These are phyloP conservation scores for Halesus radiatus DNA, from an alignment of 1,140 invertebrate species.

Conservation along the genomic window DNA sequence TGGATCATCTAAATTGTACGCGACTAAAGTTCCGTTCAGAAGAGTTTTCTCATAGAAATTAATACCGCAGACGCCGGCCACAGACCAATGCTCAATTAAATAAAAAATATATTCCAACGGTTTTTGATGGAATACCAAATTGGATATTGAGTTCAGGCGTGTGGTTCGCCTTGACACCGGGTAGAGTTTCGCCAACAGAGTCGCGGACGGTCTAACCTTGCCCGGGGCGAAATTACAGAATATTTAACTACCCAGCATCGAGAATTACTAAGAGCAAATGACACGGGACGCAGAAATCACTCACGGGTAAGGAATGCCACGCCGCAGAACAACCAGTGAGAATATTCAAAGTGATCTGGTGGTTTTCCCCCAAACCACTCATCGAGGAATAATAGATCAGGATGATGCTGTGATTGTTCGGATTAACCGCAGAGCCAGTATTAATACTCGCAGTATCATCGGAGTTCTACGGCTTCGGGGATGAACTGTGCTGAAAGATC, in stretches of 20 bases:
- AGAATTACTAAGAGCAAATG: not conserved
- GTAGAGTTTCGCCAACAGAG: not conserved
- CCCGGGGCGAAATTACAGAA: constrained; percentile 12
- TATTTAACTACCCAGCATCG: not conserved
- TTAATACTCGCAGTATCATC: not conserved
- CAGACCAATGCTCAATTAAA: no score
- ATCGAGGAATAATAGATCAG: not conserved
- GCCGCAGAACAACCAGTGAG: not conserved
- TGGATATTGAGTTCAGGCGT: not conserved
- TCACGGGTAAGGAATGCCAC: not conserved
- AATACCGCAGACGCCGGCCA: no score
- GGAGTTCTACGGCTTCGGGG: no score
- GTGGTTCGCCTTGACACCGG: constrained; percentile 1
- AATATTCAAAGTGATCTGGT: not conserved
- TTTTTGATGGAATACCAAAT: constrained; percentile 7
- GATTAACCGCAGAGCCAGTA: not conserved
- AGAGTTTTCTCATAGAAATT: no score
- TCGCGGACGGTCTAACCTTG: not conserved
- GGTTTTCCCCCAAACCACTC: not conserved
- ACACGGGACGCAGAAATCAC: not conserved
- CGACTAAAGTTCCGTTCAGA: no score
- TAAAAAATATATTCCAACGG: not conserved
- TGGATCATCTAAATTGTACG: no score
- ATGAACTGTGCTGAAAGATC: no score
- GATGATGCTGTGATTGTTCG: not conserved